Conservation (phyloP, 2,797 vertebrate species). For the Myotis findleyi region DNA sequence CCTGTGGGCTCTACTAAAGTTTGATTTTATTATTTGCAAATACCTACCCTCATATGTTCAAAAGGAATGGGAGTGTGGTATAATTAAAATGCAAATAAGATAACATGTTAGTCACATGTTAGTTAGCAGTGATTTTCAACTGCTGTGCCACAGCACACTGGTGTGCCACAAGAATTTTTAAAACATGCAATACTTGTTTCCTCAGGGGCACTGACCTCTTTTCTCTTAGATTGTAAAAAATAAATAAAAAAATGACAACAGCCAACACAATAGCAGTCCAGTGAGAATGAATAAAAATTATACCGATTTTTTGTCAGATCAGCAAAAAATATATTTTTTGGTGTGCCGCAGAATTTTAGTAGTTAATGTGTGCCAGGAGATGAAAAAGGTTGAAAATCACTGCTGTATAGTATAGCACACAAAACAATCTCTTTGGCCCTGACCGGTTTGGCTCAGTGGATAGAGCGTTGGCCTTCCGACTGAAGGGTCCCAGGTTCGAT, state of each 20-base stretch:
- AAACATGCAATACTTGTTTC: not conserved
- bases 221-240: not conserved
- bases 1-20: not conserved
- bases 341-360: not conserved
- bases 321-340: not conserved
- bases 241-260: not conserved
- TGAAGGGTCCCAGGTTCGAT: no score
- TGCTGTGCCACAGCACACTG: not conserved
- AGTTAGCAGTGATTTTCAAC: not conserved
- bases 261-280: not conserved
- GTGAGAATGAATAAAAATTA: not conserved
- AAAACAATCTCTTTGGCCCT: not conserved
- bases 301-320: not conserved
- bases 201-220: not conserved
- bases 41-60: not conserved
- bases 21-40: slow-evolving; percentile 49
- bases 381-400: not conserved
- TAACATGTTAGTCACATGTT: not conserved
- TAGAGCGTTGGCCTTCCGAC: no score
- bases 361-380: not conserved
- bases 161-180: not conserved
- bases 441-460: no score
- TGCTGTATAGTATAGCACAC: not conserved
- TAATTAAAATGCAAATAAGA: slow-evolving; percentile 48
- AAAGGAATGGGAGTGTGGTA: not conserved